These are phyloP conservation scores for Onychorhynchus coronatus DNA, from an alignment of 2,113 vertebrate species.

Conservation along the genomic window DNA sequence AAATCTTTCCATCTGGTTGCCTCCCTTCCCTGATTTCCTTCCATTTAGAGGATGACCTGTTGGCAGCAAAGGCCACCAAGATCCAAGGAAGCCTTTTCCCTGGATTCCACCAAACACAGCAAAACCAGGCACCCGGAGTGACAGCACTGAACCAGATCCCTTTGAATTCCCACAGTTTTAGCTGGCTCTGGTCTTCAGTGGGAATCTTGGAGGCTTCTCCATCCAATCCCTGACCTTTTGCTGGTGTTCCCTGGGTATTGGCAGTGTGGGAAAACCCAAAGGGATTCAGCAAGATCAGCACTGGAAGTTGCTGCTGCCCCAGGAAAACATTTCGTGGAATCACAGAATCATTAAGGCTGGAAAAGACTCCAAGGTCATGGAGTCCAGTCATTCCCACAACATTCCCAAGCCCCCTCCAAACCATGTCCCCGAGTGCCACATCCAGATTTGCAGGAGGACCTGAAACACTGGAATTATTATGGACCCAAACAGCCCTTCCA, in stretches of 20 bases:
- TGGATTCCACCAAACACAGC: neutral
- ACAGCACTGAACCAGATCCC: neutral
- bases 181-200: neutral
- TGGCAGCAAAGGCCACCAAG: neutral
- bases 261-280: neutral
- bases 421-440: neutral
- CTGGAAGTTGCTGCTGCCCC: neutral
- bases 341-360: neutral
- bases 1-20: neutral
- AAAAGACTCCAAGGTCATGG: neutral
- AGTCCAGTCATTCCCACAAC: neutral
- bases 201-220: neutral
- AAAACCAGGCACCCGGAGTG: neutral
- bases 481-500: neutral
- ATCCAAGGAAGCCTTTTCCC: neutral
- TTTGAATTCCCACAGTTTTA: neutral
- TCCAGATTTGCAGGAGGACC: neutral
- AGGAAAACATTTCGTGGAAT: neutral
- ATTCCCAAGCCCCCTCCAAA: neutral
- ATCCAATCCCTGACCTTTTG: neutral
- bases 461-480: neutral
- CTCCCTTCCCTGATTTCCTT: neutral
- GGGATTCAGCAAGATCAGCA: neutral
- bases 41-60: neutral
- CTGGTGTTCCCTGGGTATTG: rapidly evolving